A percentile compares a stretch with the other conserved stretches of the same genome.
Evolutionary conservation across 2,797 vertebrate species (phyloP).

Genomic region (Sibirionetta formosa): DNA sequence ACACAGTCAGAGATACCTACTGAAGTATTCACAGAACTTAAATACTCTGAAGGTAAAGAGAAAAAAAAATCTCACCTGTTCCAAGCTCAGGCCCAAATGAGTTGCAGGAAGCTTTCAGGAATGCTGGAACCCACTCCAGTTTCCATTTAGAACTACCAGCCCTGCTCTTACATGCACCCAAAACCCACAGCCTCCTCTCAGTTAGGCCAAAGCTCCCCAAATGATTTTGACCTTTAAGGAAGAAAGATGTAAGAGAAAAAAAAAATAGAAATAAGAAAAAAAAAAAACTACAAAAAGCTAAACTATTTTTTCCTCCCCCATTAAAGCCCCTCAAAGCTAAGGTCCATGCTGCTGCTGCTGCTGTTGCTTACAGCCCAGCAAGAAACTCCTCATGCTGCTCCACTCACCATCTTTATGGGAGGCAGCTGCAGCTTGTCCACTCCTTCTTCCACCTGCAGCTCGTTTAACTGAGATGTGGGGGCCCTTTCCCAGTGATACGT

Average conservation of each 20-base stretch:
- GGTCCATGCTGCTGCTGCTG: neutral
- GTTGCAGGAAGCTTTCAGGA: neutral
- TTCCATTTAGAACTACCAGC: neutral
- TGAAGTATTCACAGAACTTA: rapidly evolving
- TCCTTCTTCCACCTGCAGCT: slow-evolving; percentile 64
- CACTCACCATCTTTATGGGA: slow-evolving; percentile 45
- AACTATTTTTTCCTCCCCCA: neutral
- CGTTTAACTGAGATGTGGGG: neutral
- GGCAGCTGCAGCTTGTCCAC: neutral
- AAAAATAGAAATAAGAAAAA: rapidly evolving
- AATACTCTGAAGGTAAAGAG: rapidly evolving
- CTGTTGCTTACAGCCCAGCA: slow-evolving; percentile 28
- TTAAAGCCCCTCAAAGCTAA: slow-evolving; percentile 1
- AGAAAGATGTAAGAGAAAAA: rapidly evolving
- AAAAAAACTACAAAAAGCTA: neutral
- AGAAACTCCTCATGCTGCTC: rapidly evolving
- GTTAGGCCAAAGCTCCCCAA: neutral
- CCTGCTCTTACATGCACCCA: neutral
- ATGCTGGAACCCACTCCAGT: neutral
- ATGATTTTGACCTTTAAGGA: neutral
- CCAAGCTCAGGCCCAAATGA: neutral
- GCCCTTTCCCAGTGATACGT: neutral
- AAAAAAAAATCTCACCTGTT: neutral
- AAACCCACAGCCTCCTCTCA: neutral
- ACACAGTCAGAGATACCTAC: neutral